Evolutionary conservation across 2,113 vertebrate species (phyloP).

Genomic region (Oryzias melastigma): DNA sequence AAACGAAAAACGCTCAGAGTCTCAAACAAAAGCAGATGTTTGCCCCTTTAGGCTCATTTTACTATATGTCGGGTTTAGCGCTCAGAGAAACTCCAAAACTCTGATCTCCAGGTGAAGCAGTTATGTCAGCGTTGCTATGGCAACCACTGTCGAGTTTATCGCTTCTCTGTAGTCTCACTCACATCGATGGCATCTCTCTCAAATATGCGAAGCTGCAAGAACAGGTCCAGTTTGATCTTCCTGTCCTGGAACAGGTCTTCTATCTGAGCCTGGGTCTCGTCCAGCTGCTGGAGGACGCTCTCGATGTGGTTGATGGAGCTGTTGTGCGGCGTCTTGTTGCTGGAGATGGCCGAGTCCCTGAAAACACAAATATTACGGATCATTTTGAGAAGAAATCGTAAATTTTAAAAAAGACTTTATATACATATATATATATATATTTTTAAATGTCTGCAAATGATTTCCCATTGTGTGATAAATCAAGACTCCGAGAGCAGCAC

Average conservation of each 20-base stretch:
- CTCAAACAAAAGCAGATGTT: no score
- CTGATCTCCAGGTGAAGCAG: no score
- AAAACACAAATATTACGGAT: background rate
- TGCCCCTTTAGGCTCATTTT: no score
- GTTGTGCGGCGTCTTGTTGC: constrained; percentile 97
- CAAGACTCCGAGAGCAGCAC: no score
- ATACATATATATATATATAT: no score
- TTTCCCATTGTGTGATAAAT: no score
- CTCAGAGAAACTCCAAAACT: no score
- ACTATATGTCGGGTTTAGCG: no score
- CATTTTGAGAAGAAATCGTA: background rate
- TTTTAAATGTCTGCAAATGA: no score
- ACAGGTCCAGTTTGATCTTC: constrained; percentile 98
- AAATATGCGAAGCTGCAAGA: constrained; percentile 95
- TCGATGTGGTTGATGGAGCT: constrained; percentile 99
- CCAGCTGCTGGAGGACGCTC: constrained; percentile 96
- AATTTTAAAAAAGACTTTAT: no score
- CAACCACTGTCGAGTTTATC: background rate
- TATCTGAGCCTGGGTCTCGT: constrained; percentile 98
- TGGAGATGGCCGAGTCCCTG: constrained; percentile 98
- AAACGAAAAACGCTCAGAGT: no score
- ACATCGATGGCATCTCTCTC: constrained; percentile 97
- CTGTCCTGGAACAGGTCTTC: constrained; percentile 98
- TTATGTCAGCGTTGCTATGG: no score
- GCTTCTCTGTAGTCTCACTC: constrained; percentile 55